Percentiles rank a stretch among this genome's conserved stretches.
Conservation (phyloP, 2,888 invertebrate species). For the Diadromus collaris region DNA sequence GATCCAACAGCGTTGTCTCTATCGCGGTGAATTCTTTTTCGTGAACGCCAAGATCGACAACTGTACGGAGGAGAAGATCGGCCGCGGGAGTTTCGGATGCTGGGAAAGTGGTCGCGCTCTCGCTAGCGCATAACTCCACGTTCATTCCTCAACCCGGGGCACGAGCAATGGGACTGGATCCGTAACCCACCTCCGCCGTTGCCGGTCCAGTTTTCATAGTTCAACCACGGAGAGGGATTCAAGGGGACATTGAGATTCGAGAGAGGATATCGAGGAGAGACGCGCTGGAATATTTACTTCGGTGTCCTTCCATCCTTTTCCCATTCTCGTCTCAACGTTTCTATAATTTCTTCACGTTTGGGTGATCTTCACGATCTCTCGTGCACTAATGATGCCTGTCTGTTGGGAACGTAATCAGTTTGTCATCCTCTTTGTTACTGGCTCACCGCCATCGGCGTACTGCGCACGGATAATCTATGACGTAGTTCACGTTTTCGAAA, state of each 20-base stretch:
- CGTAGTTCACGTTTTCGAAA: slow-evolving; percentile 7
- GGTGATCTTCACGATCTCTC: not conserved
- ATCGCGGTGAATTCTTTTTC: slow-evolving; percentile 23
- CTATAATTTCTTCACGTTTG: slow-evolving; percentile 1
- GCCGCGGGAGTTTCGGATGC: slow-evolving; percentile 52
- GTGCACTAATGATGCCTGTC: not conserved
- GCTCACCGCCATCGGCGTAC: not conserved
- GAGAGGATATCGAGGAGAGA: slow-evolving; percentile 36
- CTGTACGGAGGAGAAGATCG: slow-evolving; percentile 7
- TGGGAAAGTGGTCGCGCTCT: slow-evolving; percentile 64
- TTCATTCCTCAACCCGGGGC: slow-evolving; percentile 65
- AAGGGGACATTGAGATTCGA: slow-evolving; percentile 32
- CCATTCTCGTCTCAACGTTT: slow-evolving; percentile 13
- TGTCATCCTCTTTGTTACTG: not conserved
- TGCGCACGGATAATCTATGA: not conserved
- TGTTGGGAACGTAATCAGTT: not conserved
- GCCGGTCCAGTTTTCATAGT: slow-evolving; percentile 48
- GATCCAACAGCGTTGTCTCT: slow-evolving; percentile 6
- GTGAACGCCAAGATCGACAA: slow-evolving; percentile 38
- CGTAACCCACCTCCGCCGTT: slow-evolving; percentile 34
- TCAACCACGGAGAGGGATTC: slow-evolving; percentile 15
- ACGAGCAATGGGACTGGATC: slow-evolving; percentile 25
- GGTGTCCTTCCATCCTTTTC: slow-evolving; percentile 16
- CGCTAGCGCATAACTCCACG: slow-evolving; percentile 72
- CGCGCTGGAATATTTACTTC: slow-evolving; percentile 32